Conservation (phyloP, 2,113 vertebrate species). For the Ranitomeya variabilis region DNA sequence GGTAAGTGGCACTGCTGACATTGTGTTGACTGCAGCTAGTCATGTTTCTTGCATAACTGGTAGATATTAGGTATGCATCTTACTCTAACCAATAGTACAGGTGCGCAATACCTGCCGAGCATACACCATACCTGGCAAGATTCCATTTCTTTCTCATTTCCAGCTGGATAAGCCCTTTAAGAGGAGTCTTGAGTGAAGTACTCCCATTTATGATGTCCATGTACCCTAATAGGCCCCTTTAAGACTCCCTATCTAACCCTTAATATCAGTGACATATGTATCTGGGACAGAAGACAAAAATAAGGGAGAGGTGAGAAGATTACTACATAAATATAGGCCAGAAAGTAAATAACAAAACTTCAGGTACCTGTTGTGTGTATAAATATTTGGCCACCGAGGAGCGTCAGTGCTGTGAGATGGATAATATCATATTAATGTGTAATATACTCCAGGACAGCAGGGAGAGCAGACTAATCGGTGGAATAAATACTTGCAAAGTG, state of each 20-base stretch:
- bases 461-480: slow-evolving; percentile 55
- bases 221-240: neutral
- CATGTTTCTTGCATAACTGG: too few species aligned
- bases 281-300: neutral
- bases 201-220: too few species aligned
- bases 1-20: too few species aligned
- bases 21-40: too few species aligned
- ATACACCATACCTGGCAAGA: too few species aligned
- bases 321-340: slow-evolving; percentile 47
- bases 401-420: slow-evolving; percentile 45
- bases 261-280: neutral
- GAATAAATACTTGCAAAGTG: slow-evolving; percentile 56
- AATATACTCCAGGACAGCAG: slow-evolving; percentile 57
- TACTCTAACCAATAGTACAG: too few species aligned
- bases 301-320: slow-evolving; percentile 4
- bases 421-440: slow-evolving; percentile 58
- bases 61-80: too few species aligned
- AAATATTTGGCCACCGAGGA: slow-evolving; percentile 32
- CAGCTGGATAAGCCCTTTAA: too few species aligned
- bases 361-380: slow-evolving; percentile 57
- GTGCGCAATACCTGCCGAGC: too few species aligned
- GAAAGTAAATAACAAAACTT: slow-evolving; percentile 41
- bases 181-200: too few species aligned
- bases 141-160: too few species aligned
- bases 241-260: neutral